phyloP scores from a whole-genome alignment of 2,113 vertebrate genomes.

The Eudyptes chrysolophus region DNA sequence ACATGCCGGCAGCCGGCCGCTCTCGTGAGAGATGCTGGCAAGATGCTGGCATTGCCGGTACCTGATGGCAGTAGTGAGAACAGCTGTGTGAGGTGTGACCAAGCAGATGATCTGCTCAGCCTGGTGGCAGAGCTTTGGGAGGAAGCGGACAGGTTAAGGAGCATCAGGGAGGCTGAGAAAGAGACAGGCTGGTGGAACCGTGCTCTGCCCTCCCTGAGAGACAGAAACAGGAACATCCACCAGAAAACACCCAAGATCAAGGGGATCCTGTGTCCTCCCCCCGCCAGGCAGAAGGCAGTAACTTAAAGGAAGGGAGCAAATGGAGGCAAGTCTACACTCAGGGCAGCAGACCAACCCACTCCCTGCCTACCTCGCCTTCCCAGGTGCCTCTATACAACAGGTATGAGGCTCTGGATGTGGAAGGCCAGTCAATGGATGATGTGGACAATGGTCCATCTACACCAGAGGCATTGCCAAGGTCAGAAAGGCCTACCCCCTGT shows the following conservation, averaged over 20 bases:
- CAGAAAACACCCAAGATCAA: no score
- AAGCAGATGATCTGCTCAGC: no score
- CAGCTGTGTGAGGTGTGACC: no score
- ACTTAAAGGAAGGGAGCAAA: not conserved
- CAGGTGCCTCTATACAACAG: not conserved
- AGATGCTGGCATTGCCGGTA: not conserved
- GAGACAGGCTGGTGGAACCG: not conserved
- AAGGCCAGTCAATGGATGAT: not conserved
- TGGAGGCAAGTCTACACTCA: fast-evolving
- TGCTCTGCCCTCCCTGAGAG: not conserved
- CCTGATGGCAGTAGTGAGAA: no score
- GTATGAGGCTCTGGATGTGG: not conserved
- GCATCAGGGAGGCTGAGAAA: not conserved
- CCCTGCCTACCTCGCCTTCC: not conserved
- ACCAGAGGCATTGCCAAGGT: not conserved
- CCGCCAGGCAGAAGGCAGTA: not conserved
- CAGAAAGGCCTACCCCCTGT: not conserved
- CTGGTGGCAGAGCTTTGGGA: not conserved
- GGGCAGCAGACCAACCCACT: not conserved
- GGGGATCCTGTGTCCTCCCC: no score
- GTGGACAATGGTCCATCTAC: not conserved
- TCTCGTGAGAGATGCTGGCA: not conserved
- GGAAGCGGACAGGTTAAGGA: not conserved
- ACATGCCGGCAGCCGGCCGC: not conserved
- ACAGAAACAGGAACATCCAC: no score